Base-by-base conservation (phyloP, 2,797 vertebrate species). In the Todus mexicanus region DNA sequence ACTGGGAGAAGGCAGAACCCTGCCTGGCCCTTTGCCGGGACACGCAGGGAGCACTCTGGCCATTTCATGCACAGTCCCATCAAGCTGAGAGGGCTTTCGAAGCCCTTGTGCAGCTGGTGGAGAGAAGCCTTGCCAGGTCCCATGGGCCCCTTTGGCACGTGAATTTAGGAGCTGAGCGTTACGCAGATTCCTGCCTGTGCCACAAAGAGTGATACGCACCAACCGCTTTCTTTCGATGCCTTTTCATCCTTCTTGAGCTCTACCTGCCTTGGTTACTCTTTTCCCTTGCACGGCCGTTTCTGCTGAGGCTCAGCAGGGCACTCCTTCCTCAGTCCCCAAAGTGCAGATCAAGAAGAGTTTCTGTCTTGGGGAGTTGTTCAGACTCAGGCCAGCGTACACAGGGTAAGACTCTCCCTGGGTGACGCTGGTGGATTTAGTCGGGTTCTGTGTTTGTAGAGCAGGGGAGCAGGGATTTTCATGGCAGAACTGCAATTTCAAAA, bases 401-500 rank as follows among this genome's bases (percentile, higher is more conserved):
- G 22, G 43, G 20, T 78, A 60, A 87, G 87, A 84, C 77, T 83
- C 72, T 84, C 37, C 40, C 59, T 69, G 51, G 45, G 63, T 40
- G 8, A 70, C 33, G 81, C 6, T 15, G n/a, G 31, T 42, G 40
- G 48, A 68, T 91, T 92, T 87, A 47, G 27, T 66, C 78, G 94
- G 69, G 31, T 35, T 83, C 84, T 92, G 29, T 84, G 65, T 89
- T 86, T 93, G 31, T 53, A 83, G 51, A 92, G 37, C 45, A 74
- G 57, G 68, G 29, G 20, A 83, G 38, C 26, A 59, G 31, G 72
- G 71, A 75, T 93, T 87, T 93, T 87, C 79, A 81, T 92, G 66
- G 23, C 54, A 89, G 50, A 93, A 89, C n/a, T 87, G 50, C 43
- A 87, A 60, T 89, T 93, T 94, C 54, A 70, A 94, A 94, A 94